Evolutionary conservation across 2,888 invertebrate genomes (phyloP).

Genomic region (Mycalesis mineus): DNA sequence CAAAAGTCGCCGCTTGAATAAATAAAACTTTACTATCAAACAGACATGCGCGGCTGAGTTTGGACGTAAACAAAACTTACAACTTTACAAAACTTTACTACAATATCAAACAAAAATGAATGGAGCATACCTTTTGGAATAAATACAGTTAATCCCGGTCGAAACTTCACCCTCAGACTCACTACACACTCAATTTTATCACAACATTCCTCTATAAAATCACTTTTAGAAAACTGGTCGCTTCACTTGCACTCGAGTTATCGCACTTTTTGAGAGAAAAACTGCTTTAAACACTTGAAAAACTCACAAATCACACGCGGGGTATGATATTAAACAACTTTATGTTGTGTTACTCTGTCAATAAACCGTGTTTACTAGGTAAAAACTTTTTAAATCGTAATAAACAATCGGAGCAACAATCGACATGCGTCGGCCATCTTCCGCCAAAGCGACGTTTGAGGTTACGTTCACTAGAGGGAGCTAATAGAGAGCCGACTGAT

Average conservation of each 20-base stretch:
- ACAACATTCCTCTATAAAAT: conserved; percentile 70
- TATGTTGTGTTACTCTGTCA: conserved; percentile 44
- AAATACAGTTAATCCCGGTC: conserved; percentile 46
- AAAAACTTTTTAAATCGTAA: conserved; percentile 65
- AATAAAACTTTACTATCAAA: conserved; percentile 37
- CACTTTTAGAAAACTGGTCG: conserved; percentile 68
- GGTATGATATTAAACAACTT: conserved; percentile 41
- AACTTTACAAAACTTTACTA: conserved; percentile 54
- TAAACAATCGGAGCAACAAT: conserved; percentile 71
- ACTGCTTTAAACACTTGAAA: conserved; percentile 43
- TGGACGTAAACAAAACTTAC: conserved; percentile 66
- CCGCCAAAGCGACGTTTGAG: conserved; percentile 65
- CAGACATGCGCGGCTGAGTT: conserved; percentile 66
- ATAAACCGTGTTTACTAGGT: conserved; percentile 42
- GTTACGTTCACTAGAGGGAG: conserved; percentile 60
- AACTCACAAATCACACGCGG: conserved; percentile 42
- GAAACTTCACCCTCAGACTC: conserved; percentile 48
- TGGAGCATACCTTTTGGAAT: conserved; percentile 52
- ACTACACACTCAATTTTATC: conserved; percentile 66
- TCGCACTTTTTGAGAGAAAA: conserved; percentile 66
- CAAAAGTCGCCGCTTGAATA: conserved; percentile 21
- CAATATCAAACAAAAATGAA: conserved; percentile 32
- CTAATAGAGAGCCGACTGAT: conserved; percentile 13
- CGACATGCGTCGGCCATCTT: conserved; percentile 76
- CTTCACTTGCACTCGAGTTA: conserved; percentile 57